These are phyloP conservation scores for Perizoma affinitatum DNA, from an alignment of 2,888 invertebrate species.

Conservation along the genomic window DNA sequence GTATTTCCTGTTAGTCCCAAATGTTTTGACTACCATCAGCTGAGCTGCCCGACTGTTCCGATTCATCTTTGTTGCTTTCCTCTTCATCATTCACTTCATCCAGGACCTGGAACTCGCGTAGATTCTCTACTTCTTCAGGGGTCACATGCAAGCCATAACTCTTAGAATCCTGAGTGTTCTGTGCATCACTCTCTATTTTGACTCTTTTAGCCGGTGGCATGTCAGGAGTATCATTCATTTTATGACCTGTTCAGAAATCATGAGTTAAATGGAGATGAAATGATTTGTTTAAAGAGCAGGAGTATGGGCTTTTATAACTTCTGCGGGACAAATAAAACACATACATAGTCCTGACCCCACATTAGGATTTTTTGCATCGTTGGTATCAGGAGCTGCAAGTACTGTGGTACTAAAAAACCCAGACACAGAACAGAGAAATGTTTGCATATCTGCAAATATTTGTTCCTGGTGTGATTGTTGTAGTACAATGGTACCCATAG, in stretches of 20 bases:
- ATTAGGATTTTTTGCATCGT: no score
- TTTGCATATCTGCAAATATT: no score
- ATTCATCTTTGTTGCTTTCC: slow-evolving; percentile 68
- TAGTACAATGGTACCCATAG: no score
- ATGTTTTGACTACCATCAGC: slow-evolving; percentile 48
- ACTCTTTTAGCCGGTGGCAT: slow-evolving; percentile 55
- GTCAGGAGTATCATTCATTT: slow-evolving; percentile 45
- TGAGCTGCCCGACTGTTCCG: slow-evolving; percentile 60
- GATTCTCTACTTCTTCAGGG: slow-evolving; percentile 61
- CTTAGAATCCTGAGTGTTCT: slow-evolving; percentile 31
- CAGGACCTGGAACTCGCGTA: slow-evolving; percentile 72
- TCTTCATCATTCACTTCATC: slow-evolving; percentile 77
- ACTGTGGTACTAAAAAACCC: no score
- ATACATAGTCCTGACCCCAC: no score
- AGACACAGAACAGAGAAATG: no score
- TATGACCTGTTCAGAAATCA: slow-evolving; percentile 48
- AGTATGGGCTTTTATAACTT: no score
- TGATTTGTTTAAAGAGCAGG: background rate
- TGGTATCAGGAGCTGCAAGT: no score
- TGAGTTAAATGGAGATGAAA: slow-evolving; percentile 37
- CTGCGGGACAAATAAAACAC: no score
- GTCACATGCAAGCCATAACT: slow-evolving; percentile 43
- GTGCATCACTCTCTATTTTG: slow-evolving; percentile 42
- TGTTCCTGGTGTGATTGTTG: no score
- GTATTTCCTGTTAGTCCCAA: no score